Evolutionary conservation across 2,888 invertebrate species (phyloP), one percentile per base, ranked within the genome.

Genomic region (Azorinus chamasolen): DNA sequence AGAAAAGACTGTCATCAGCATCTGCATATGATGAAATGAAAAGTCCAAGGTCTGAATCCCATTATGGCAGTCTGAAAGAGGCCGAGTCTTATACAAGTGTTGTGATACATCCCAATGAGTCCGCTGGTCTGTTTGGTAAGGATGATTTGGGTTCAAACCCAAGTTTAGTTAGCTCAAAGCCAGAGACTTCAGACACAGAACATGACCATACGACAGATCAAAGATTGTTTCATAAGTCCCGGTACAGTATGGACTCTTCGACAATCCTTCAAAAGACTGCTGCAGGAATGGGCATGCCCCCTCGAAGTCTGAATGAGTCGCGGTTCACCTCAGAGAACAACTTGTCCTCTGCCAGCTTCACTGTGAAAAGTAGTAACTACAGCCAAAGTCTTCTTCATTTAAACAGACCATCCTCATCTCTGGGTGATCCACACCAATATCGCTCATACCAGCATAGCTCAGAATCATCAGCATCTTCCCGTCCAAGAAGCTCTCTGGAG

Each of bases 21-120:
- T 86, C 87, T 3, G 79, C 81, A 39, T 87, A 86, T 71, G 87
- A 87, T 24, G 82, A 79, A n/a, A 45, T 75, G 12, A 82, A 81
- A 50, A 84, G 85, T 70, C 83, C 84, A 0, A 68, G 79, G 20
- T 77, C 80, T 50, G 84, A 86, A 39, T 73, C 65, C 45, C 78
- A 82, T 8, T 85, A 83, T 68, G 85, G 84, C 32, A 86, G 84
- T 24, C 77, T 90, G 77, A 83, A 83, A 43, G 88, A 88, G 59
- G 89, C 90, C 1, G 89, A 88, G 59, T 90, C 90, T 0, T 90
- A 87, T 73, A 88, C 72, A 51, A 90, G 90, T 80, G 87, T 90
- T 32, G 82, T 90, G 10, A 90, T 90, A 43, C 89, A 90, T 75
- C 84, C 88, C 12, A 76, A 85, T 25, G 88, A 85, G 55, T 81